Base-by-base conservation (phyloP, 1,140 invertebrate species). In the Steinernema feltiae region DNA sequence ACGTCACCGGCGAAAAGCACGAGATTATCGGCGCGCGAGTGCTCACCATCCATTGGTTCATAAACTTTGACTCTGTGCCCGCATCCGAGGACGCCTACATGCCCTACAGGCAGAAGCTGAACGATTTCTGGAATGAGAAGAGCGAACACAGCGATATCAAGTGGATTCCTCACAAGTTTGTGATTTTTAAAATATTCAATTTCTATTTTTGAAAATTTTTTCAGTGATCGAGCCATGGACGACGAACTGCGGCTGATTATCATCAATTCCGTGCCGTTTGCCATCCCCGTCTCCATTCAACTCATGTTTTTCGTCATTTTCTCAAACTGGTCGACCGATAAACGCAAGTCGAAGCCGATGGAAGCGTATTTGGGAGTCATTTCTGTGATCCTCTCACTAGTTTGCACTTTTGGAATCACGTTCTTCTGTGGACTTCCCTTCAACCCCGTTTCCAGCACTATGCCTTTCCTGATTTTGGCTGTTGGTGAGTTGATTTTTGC, bases 351-450 rank as follows among this genome's bases (percentile, higher is more conserved):
- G 0, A 85, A 85, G 53, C 84, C 83, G 24, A 73, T 85, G 1
- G 84, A 85, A 80, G 85, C 85, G 35, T 84, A 82, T 53, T 77
- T 85, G 27, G 85, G 84, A 21, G 84, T 85, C 0, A 82, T 86
- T 69, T 80, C 80, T 32, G 85, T 85, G 48, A 79, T 84, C 35
- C 73, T 85, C 24, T 78, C 85, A 48, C 72, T 85, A 31, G 75
- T 83, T 30, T 73, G 76, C 41, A 86, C 84, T 24, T 85, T 85
- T 70, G 84, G 84, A 69, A 30, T 86, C 21, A 83, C 80, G 29
- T 85, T 85, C 70, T 86, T 74, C 74, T 76, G n/a, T 41, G 84
- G 84, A 72, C 73, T 85, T 29, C 73, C 82, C 27, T 85, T 85
- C 74, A 85, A 85, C 63, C 84, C 84, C 17, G 85, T 85, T 46